Conservation (phyloP, 2,888 invertebrate genomes). For the Caenorhabditis panamensis region DNA sequence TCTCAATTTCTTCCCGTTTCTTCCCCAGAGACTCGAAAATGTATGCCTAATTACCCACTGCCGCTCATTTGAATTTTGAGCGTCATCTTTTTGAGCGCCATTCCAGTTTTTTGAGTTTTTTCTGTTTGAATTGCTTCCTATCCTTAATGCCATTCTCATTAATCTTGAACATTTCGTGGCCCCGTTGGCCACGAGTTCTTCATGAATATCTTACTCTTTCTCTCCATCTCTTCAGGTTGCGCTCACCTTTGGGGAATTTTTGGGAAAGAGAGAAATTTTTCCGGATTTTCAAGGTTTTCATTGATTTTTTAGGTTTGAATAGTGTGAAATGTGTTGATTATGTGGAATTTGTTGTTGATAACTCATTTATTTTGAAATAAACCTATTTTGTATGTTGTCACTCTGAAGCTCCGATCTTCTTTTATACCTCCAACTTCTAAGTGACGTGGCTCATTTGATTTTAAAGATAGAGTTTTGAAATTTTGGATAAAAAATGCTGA, state of each 20-base stretch:
- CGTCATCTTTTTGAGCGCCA: not conserved
- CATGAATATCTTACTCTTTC: slow-evolving; percentile 35
- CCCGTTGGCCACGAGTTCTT: slow-evolving; percentile 8
- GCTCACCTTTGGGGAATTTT: not conserved
- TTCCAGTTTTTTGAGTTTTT: not conserved
- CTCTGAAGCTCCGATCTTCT: too few species aligned
- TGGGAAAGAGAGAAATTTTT: not conserved
- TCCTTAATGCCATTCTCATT: not conserved
- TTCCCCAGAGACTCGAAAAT: slow-evolving; percentile 3
- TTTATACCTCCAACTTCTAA: too few species aligned
- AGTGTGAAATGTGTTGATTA: too few species aligned
- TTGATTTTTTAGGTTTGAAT: too few species aligned
- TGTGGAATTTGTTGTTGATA: too few species aligned
- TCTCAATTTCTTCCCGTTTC: too few species aligned
- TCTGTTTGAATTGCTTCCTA: not conserved
- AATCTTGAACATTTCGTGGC: not conserved
- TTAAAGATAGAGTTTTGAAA: too few species aligned
- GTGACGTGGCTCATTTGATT: too few species aligned
- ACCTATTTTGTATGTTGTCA: too few species aligned
- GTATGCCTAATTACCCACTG: slow-evolving; percentile 36
- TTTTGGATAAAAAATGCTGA: too few species aligned
- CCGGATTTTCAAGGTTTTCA: not conserved
- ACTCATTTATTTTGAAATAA: too few species aligned
- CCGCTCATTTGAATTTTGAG: slow-evolving; percentile 17
- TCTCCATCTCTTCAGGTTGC: not conserved